Conservation (phyloP, 2,113 vertebrate genomes). For the Corythaeola cristata region DNA sequence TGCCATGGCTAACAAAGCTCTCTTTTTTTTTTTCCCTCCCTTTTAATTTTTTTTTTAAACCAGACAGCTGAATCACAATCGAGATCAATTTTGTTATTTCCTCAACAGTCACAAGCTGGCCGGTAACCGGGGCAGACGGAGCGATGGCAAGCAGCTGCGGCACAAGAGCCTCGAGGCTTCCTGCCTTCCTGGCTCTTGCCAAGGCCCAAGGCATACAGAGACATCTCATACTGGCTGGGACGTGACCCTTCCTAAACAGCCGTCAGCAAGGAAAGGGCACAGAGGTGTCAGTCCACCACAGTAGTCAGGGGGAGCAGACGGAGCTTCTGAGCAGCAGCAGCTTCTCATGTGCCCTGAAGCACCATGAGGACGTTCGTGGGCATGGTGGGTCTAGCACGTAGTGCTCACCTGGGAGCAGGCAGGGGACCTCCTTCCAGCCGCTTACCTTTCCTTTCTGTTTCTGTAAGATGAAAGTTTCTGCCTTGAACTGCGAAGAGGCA, state of each 20-base stretch:
- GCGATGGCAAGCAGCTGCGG: background rate
- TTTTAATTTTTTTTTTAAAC: background rate
- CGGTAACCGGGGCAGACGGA: background rate
- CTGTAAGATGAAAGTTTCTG: background rate
- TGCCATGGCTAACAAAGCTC: background rate
- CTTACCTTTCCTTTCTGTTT: background rate
- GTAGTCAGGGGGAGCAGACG: rapidly evolving
- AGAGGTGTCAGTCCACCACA: background rate
- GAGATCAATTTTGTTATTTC: background rate
- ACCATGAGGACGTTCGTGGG: background rate
- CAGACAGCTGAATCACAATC: background rate
- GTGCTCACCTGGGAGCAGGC: background rate
- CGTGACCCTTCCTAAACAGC: background rate
- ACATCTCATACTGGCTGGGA: background rate
- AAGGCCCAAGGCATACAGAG: background rate
- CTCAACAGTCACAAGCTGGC: background rate
- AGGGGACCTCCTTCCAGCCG: background rate
- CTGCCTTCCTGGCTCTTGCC: background rate
- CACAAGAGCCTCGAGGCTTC: background rate
- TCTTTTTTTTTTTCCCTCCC: background rate
- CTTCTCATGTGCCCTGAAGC: background rate
- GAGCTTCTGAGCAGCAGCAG: background rate
- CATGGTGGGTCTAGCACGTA: background rate
- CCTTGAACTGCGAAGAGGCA: background rate
- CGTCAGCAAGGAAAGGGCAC: background rate